Base-by-base conservation (phyloP, 2,113 vertebrate species). In the Callipepla californica region DNA sequence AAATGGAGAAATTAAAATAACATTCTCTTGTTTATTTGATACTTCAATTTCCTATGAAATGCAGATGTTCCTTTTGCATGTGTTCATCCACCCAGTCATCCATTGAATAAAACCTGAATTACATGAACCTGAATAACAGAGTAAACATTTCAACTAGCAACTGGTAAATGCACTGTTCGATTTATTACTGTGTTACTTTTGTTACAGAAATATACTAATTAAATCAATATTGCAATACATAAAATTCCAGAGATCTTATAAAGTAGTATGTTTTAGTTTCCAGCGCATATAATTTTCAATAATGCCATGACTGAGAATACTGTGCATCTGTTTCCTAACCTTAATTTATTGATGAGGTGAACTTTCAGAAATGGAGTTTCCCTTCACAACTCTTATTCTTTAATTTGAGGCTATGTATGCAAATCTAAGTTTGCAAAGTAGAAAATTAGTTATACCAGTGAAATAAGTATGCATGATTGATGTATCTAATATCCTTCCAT, bases 391-490 rank as follows among this genome's bases (percentile, higher is more conserved):
- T 91, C 42, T 74, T 87, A 9, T 93, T 68, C 61, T 96, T 95
- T 70, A 87, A 45, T 85, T 87, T 92, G 57, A 93, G 84, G 36
- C 21, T 82, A 48, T 76, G 22, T 22, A 80, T 87, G 28, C 25
- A 93, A 93, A 89, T 92, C 44, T 90, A 85, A 92, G 87, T 87
- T 87, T 80, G 30, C 7, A 93, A 93, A 96, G 85, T 93, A 95
- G 67, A 93, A 94, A 90, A 90, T 69, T 74, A 21, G 34, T 91
- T 93, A 80, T 85, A 73, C 7, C 44, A 34, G 9, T 70, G 85
- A 94, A 96, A 92, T 85, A 90, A 93, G 83, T 87, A 80, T 34
- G n/a, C 36, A 63, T 93, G 90, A 95, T 80, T 94, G 74, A 96
- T 92, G 48, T 20, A 80, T 89, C 51, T 82, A 90, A 95, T 85